Evolutionary conservation across 2,113 vertebrate species (phyloP).

Genomic region (Herpetotheres cachinnans): DNA sequence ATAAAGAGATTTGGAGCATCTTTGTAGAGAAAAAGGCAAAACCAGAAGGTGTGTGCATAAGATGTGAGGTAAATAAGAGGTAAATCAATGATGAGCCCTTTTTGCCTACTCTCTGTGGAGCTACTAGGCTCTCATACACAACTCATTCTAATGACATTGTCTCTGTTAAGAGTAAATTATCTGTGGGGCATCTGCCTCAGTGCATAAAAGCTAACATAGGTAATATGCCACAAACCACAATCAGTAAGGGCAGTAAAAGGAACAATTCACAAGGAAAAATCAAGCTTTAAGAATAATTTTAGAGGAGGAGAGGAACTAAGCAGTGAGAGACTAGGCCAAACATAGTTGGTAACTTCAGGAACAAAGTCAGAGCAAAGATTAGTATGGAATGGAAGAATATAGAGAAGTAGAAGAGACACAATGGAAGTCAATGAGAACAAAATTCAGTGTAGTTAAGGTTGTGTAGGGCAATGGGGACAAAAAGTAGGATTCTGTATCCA

Average conservation of each 20-base stretch:
- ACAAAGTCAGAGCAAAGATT: not conserved
- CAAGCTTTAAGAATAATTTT: not conserved
- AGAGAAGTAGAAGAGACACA: not conserved
- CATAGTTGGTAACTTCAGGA: not conserved
- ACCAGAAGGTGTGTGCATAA: not conserved
- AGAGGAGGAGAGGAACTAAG: not conserved
- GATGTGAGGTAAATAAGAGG: not conserved
- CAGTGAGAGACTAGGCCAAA: not conserved
- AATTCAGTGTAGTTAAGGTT: not conserved
- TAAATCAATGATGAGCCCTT: not conserved
- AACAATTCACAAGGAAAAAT: not conserved
- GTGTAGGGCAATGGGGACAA: not conserved
- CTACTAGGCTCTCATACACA: not conserved
- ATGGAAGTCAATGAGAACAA: not conserved
- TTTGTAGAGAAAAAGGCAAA: not conserved
- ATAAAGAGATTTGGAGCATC: not conserved
- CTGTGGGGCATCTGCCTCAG: not conserved
- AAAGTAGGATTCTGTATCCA: not conserved
- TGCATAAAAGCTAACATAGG: not conserved
- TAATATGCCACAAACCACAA: not conserved
- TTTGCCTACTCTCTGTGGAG: not conserved
- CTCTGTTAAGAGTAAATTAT: not conserved
- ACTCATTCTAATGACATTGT: not conserved
- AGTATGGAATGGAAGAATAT: not conserved
- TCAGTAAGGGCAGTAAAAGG: not conserved